phyloP scores from a whole-genome alignment of 1,140 invertebrate genomes.

The Bombus soroeensis region DNA sequence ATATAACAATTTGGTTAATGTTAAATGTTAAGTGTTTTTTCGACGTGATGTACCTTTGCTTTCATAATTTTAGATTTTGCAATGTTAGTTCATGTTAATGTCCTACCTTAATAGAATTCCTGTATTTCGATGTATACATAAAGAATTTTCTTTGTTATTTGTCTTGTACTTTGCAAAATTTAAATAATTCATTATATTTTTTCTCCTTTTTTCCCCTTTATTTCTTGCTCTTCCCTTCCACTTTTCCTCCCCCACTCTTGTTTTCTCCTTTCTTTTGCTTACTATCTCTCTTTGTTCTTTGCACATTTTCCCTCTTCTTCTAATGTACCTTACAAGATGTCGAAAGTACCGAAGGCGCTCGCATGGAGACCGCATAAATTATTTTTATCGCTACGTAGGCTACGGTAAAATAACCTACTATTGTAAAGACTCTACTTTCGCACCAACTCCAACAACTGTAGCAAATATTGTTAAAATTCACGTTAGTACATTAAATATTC shows the following conservation, averaged over 20 bases:
- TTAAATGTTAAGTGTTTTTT: background rate
- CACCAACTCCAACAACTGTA: background rate
- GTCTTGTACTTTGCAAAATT: background rate
- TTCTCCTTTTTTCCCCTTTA: slow-evolving; percentile 4
- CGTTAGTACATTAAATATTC: background rate
- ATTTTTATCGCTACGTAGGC: slow-evolving; percentile 62
- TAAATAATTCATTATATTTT: slow-evolving; percentile 20
- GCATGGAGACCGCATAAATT: slow-evolving; percentile 63
- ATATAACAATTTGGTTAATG: background rate
- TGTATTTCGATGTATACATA: background rate
- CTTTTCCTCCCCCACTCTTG: slow-evolving; percentile 20
- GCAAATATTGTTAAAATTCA: slow-evolving; percentile 5
- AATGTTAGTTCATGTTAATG: background rate
- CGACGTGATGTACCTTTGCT: background rate
- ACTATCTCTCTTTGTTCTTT: slow-evolving; percentile 34
- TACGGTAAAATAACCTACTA: slow-evolving; percentile 31
- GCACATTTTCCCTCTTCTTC: slow-evolving; percentile 32
- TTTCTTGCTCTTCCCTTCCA: slow-evolving; percentile 14
- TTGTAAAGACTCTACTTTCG: slow-evolving; percentile 22
- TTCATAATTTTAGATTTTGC: slow-evolving; percentile 7
- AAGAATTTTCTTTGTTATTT: background rate
- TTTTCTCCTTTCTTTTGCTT: slow-evolving; percentile 45
- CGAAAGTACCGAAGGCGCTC: slow-evolving; percentile 54
- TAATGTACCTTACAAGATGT: slow-evolving; percentile 36
- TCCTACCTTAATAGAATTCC: background rate